Base-by-base conservation (phyloP, 2,888 invertebrate species). In the Caenorhabditis sp. region DNA sequence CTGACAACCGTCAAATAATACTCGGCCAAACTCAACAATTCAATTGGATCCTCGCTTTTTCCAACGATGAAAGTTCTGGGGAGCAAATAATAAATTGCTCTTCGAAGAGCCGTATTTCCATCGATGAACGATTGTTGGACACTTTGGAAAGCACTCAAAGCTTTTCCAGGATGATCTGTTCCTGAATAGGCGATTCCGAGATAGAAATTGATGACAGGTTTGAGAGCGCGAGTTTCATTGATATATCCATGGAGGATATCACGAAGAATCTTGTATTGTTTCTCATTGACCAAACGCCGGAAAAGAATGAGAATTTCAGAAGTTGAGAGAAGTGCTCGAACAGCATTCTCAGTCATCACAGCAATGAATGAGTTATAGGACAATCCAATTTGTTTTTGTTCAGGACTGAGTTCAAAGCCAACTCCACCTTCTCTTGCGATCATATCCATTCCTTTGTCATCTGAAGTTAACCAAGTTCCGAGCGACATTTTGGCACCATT, bases 121-220 rank as follows among this genome's bases (percentile, higher is more conserved):
- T 63, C 31, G 2, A 52, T 67, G 54, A 85, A 71, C 1, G 77
- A 77, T 3, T 73, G 54, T 17, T 73, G 27, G n/a, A 76, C 77
- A 23, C 77, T 76, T 54, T 76, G 67, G 62, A 84, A 84, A 0
- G 76, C 72, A 21, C 64, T 61, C 14, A 77, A 58, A 1, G 77
- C 84, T 52, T 72, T 73, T 10, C 76, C 70, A 1, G 83, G 80
- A 25, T 83, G 76, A 54, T 77, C 76, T 0, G 77, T 74, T 49
- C 84, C 83, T 52, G 77, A 82, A 49, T 74, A 76, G 1, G 83
- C 79, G 25, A 83, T 76, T 59, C 78, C 85, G n/a, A 73, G 67
- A 63, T 82, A 83, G 68, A 84, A 84, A 1, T 63, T 67, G 58
- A 75, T 67, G 1, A 50, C 75, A 1, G 75, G 75, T 36, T 70